phyloP scores from a whole-genome alignment of 2,113 vertebrate species.

The Oophaga pumilio region DNA sequence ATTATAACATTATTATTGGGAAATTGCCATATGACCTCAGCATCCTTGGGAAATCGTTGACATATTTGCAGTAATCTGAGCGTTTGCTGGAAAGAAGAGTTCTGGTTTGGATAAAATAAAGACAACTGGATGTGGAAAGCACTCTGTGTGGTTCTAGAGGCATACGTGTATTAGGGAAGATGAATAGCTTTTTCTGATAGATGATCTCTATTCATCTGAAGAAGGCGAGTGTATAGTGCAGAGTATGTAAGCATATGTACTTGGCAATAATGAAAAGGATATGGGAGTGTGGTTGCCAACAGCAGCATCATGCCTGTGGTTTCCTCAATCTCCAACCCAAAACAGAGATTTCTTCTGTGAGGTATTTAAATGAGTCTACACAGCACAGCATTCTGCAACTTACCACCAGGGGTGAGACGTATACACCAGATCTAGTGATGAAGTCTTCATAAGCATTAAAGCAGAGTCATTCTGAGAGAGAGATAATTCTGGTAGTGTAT shows the following conservation, averaged over 20 bases:
- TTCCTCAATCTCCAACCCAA: neutral
- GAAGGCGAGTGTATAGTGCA: neutral
- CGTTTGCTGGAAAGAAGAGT: neutral
- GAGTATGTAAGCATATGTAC: neutral
- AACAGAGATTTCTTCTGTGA: slow-evolving; percentile 8
- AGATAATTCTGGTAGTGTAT: neutral
- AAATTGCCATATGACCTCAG: slow-evolving; percentile 20
- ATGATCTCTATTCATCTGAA: slow-evolving; percentile 4
- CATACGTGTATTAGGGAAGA: neutral
- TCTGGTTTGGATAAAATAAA: slow-evolving; percentile 17
- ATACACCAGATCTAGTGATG: neutral
- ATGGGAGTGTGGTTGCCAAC: neutral
- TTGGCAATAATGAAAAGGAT: slow-evolving; percentile 10
- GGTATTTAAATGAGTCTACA: neutral
- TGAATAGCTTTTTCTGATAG: neutral
- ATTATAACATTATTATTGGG: slow-evolving; percentile 29
- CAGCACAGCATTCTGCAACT: slow-evolving; percentile 12
- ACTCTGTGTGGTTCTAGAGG: neutral
- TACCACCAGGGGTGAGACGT: neutral
- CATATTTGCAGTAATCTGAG: slow-evolving; percentile 15
- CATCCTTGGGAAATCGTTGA: slow-evolving; percentile 20
- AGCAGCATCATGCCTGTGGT: slow-evolving; percentile 23
- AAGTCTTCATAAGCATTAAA: neutral
- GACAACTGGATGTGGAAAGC: slow-evolving; percentile 12
- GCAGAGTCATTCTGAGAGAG: neutral